Evolutionary conservation across 2,797 vertebrate genomes (phyloP).

Genomic region (Oreochromis grahami): DNA sequence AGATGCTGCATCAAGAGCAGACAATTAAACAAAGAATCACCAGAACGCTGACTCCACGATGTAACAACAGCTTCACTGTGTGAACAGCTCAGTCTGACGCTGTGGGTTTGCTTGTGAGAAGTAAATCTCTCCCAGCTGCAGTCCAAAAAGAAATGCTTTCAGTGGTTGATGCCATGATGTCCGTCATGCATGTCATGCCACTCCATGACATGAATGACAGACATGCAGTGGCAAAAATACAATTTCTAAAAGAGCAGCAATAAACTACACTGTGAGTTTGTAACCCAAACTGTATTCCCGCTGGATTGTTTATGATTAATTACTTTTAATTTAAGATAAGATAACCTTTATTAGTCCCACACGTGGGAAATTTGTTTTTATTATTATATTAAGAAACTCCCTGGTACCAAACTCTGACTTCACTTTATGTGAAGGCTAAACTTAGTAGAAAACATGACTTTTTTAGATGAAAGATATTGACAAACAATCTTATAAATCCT

Average conservation of each 20-base stretch:
- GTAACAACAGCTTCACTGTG: background rate
- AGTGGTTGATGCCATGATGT: background rate
- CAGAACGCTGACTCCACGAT: background rate
- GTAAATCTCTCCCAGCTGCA: background rate
- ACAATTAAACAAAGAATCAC: background rate
- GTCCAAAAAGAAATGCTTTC: background rate
- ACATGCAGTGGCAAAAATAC: fast-evolving
- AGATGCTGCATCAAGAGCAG: background rate
- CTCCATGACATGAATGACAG: background rate
- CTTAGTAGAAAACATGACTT: background rate
- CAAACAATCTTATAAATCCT: background rate
- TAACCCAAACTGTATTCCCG: fast-evolving
- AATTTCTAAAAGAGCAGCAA: background rate
- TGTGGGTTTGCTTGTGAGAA: background rate
- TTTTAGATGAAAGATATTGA: fast-evolving
- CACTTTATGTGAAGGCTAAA: background rate
- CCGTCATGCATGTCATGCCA: background rate
- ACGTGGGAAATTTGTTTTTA: too few relatives aligned
- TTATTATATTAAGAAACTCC: background rate
- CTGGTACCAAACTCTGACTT: background rate
- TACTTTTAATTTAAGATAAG: background rate
- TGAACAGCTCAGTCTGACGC: background rate
- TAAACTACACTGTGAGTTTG: background rate
- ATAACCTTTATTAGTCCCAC: too few relatives aligned
- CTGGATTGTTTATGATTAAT: background rate